Base-by-base conservation (phyloP, 2,797 vertebrate species). In the Thripadectes ignobilis region DNA sequence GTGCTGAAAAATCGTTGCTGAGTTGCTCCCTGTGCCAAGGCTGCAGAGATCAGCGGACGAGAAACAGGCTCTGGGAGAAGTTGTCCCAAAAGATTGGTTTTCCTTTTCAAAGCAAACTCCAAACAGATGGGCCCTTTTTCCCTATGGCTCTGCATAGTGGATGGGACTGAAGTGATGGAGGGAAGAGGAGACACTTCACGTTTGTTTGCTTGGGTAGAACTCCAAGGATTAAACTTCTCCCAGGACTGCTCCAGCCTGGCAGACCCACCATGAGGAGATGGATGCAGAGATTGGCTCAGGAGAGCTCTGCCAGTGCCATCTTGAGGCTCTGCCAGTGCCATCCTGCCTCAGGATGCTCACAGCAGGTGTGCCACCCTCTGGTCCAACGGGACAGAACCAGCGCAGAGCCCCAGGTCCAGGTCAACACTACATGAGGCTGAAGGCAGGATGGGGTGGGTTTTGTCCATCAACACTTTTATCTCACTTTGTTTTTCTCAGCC, bases 91-190 rank as follows among this genome's bases (percentile, higher is more conserved):
- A 67, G 91, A 58, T 39, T 67, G 95, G 92, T 81, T 92, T 94
- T 89, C 89, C 93, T 95, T 77, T 93, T 95, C 95, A 79, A 81
- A 95, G 94, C 93, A 97, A 98, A 98, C 95, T 97, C 94, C 92
- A 97, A 97, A 96, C 97, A 98, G 95, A 97, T 97, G 97, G 95
- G 54, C 65, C 45, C 68, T 57, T 82, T 88, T 72, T 41, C 36
- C 59, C 46, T 14, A 0, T 48, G 30, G 45, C 55, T 66, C 73
- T 59, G 4, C 8, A 18, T 32, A 73, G 41, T 20, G 85, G 66
- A 59, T 3, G 9, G 52, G 89, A 49, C 23, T 62, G 88, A 76
- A 73, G 67, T 17, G 65, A 48, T 2, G 7, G 85, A 55, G 34
- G 23, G 46, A 67, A 74, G 75, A 66, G 62, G 43, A 77, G 78